Evolutionary conservation across 2,113 vertebrate species (phyloP), one percentile per base, ranked within the genome.

Genomic region (Eulemur macaco): DNA sequence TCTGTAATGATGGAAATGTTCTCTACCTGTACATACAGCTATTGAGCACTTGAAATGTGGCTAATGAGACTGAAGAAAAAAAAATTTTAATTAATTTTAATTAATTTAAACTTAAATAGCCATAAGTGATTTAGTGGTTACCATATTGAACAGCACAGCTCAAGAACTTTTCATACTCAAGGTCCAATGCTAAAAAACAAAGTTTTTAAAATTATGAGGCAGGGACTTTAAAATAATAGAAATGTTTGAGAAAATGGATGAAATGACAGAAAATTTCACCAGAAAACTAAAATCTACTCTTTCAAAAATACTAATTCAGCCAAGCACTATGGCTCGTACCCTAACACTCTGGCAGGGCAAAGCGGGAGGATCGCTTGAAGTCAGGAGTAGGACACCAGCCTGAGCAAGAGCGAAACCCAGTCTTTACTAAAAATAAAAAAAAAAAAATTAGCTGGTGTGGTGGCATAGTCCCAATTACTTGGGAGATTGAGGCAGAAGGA

Each of bases 211-310:
- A 89, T 69, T 91, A n/a, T 42, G 66, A 64, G 8, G 87, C 1
- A 37, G 10, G 31, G 21, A 80, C 8, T 64, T 94, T 52, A 86
- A 90, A 56, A 56, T 29, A 47, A 80, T 37, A 66, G 73, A 89
- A 86, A 71, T 47, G 54, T 74, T 68, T 2, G 42, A 60, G 21
- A 81, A 92, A 84, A 86, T 64, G 15, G 63, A 94, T 71, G 21
- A 74, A 82, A 81, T 66, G 17, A 74, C 34, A 89, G n/a, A 81
- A 54, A 82, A 76, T 63, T 58, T 15, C 10, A 60, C 50, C 50
- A 81, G 58, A 92, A 96, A 95, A 92, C 9, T 85, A 23, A 4
- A 94, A 71, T 71, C 45, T 69, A 80, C 39, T 54, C 27, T 93
- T 95, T 50, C 78, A 88, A 73, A 92, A 89, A 76, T 29, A 63